phyloP scores from a whole-genome alignment of 1,140 invertebrate species.

The Chironomus tepperi region DNA sequence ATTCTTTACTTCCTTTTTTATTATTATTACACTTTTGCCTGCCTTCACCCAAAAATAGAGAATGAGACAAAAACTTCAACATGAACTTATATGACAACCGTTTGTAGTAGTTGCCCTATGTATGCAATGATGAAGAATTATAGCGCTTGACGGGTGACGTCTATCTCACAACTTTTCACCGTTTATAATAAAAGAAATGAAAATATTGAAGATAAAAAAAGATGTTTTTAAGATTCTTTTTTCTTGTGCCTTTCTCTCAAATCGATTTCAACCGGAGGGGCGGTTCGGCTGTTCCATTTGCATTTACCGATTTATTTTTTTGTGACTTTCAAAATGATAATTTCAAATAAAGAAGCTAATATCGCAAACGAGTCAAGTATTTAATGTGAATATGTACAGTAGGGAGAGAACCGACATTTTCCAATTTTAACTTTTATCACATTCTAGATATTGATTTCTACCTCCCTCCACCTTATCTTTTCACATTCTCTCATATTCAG shows the following conservation, averaged over 20 bases:
- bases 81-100: too few species aligned
- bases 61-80: too few species aligned
- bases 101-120: too few species aligned
- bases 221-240: background rate
- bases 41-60: background rate
- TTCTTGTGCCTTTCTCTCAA: background rate
- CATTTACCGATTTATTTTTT: background rate
- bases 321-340: background rate
- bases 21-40: background rate
- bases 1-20: background rate
- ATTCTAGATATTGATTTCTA: background rate
- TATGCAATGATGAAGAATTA: background rate
- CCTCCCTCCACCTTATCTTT: background rate
- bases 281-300: background rate
- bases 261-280: background rate
- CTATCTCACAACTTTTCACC: background rate
- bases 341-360: background rate
- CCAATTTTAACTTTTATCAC: background rate
- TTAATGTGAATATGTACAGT: background rate
- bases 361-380: background rate
- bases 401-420: too few species aligned
- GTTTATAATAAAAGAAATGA: constrained; percentile 1
- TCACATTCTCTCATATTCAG: too few species aligned
- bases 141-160: background rate
- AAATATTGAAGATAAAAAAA: background rate